Evolutionary conservation across 2,113 vertebrate genomes (phyloP).

Genomic region (Dasyprocta punctata): DNA sequence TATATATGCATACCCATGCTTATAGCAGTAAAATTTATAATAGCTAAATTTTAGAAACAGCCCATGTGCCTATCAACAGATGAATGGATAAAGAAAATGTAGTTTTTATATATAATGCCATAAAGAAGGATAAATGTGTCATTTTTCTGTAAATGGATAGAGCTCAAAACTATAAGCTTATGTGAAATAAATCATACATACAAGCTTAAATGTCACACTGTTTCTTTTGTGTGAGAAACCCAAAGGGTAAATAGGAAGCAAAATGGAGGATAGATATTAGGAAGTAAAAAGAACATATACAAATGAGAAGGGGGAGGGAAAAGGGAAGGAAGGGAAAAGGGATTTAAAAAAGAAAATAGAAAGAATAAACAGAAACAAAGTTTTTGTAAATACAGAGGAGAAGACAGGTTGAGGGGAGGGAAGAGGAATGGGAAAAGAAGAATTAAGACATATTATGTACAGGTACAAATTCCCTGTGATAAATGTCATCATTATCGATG

Average conservation of each 20-base stretch:
- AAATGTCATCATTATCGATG: background rate
- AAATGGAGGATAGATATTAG: background rate
- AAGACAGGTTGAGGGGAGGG: background rate
- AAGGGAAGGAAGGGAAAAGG: background rate
- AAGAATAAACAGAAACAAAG: background rate
- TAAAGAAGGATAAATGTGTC: background rate
- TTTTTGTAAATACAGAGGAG: background rate
- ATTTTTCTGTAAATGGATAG: background rate
- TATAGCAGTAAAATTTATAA: too few relatives aligned
- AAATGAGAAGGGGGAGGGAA: background rate
- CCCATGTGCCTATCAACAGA: background rate
- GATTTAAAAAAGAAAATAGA: background rate
- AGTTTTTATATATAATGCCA: too few relatives aligned
- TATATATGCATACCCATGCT: too few relatives aligned
- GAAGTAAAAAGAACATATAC: background rate
- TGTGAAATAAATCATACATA: background rate
- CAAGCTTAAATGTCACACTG: background rate
- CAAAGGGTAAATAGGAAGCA: background rate
- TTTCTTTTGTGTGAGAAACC: background rate
- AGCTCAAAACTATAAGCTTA: background rate
- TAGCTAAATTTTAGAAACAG: too few relatives aligned
- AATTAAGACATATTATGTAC: background rate
- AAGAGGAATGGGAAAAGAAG: background rate
- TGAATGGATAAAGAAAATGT: background rate
- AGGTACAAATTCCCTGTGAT: background rate